Evolutionary conservation across 1,140 invertebrate species (phyloP).

Genomic region (Scaptodrosophila lebanonensis): DNA sequence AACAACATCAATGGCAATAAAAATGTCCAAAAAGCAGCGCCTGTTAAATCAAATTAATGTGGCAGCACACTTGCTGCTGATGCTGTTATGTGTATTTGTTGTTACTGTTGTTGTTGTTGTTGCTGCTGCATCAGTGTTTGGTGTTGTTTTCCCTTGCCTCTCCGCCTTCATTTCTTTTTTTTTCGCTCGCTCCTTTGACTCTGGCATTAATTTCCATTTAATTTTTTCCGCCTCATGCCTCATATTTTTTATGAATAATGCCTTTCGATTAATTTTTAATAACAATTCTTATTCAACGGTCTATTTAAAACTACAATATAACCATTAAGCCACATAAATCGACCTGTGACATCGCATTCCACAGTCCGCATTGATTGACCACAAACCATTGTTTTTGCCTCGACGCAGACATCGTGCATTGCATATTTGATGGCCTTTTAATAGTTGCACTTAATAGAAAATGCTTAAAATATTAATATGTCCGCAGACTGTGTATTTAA

Average conservation of each 20-base stretch:
- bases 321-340: too few relatives aligned
- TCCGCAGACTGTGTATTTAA: too few relatives aligned
- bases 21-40: constrained; percentile 52
- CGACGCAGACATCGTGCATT: too few relatives aligned
- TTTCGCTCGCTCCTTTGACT: too few relatives aligned
- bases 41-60: constrained; percentile 55
- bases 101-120: constrained; percentile 3
- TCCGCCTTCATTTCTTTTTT: background rate
- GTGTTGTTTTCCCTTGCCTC: too few relatives aligned
- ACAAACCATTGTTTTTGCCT: too few relatives aligned
- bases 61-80: constrained; percentile 5
- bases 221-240: constrained; percentile 17
- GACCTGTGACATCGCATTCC: too few relatives aligned
- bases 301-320: too few relatives aligned
- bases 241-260: constrained; percentile 35
- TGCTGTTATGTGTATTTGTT: background rate
- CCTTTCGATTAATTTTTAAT: constrained; percentile 12
- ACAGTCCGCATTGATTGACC: too few relatives aligned
- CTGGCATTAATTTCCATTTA: constrained; percentile 30
- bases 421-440: constrained; percentile 3
- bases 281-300: constrained; percentile 25
- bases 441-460: too few relatives aligned
- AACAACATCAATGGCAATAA: constrained; percentile 55
- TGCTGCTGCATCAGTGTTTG: too few relatives aligned
- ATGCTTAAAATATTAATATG: too few relatives aligned